Evolutionary conservation across 2,113 vertebrate species (phyloP), one percentile per base, ranked within the genome.

Genomic region (Nycticryphes semicollaris): DNA sequence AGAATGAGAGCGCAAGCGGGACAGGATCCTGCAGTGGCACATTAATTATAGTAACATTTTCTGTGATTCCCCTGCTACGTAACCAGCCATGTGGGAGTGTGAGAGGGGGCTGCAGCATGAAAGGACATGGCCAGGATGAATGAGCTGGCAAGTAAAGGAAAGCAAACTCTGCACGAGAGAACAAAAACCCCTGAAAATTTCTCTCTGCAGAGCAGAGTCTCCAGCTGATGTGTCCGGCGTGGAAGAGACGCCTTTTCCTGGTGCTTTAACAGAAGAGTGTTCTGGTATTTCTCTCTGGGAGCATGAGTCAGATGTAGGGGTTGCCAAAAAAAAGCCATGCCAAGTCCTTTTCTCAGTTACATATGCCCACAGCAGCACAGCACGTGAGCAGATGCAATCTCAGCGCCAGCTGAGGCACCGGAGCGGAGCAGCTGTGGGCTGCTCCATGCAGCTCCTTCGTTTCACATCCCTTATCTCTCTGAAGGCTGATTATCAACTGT

Each of bases 261-360:
- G 35, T 81, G 56, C 50, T 77, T 50, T 60, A 90, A 59, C 25
- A 87, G 78, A 56, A 43, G 24, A 90, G 69, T 25, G 47, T 72
- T 96, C 93, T 93, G 84, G 64, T 87, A 81, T 86, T 92, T 89
- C 70, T 96, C 77, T 94, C 81, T 95, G 31, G 2, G 41, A 77
- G 48, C 70, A n/a, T 91, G 89, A 97, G 51, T 91, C 94, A 97
- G 81, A 87, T 1, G 1, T 50, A 47, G 19, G 27, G 35, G 12
- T 4, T 95, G 95, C 90, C 94, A 96, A 90, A 80, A 80, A 93
- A 80, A 93, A 68, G 33, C 41, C 5, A 0, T 87, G 83, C 88
- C 86, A 93, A 96, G 86, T 72, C 63, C 63, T 41, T 59, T 51
- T 90, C 45, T 91, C 21, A 6, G 67, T 57, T 83, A 50, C 37